Evolutionary conservation across 2,888 invertebrate species (phyloP).

Genomic region (Limnephilus marmoratus): DNA sequence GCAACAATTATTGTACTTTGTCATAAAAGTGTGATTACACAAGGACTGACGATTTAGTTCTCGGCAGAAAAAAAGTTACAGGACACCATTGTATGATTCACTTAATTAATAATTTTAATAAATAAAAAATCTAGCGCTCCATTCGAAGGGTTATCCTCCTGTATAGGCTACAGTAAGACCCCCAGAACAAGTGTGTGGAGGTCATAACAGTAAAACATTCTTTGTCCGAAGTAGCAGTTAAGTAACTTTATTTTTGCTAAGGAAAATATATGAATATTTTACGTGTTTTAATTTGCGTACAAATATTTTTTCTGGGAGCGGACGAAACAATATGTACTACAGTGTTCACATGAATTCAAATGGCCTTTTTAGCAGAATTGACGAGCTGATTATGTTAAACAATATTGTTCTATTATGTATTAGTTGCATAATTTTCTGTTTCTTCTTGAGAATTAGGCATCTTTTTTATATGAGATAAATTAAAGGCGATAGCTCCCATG

Average conservation of each 20-base stretch:
- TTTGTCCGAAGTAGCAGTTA: slow-evolving; percentile 63
- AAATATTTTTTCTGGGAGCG: slow-evolving; percentile 48
- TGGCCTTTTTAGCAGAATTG: slow-evolving; percentile 31
- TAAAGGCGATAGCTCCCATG: background rate
- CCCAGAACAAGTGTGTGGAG: slow-evolving; percentile 40
- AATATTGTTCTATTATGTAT: slow-evolving; percentile 12
- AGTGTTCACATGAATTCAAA: slow-evolving; percentile 51
- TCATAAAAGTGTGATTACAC: no score
- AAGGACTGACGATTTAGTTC: no score
- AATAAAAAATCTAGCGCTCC: background rate
- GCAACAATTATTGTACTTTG: no score
- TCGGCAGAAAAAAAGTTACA: background rate
- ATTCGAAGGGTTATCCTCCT: slow-evolving; percentile 28
- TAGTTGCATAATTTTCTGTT: background rate
- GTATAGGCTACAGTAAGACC: slow-evolving; percentile 51
- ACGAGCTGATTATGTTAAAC: slow-evolving; percentile 24
- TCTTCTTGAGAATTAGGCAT: background rate
- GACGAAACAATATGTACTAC: slow-evolving; percentile 22
- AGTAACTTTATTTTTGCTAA: slow-evolving; percentile 65
- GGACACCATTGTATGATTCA: background rate
- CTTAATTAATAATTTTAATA: background rate
- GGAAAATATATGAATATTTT: slow-evolving; percentile 65
- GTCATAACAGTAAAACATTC: slow-evolving; percentile 51
- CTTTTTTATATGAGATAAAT: background rate
- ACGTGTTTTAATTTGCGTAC: slow-evolving; percentile 63